phyloP scores from a whole-genome alignment of 1,140 invertebrate species.

The Nomia melanderi region DNA sequence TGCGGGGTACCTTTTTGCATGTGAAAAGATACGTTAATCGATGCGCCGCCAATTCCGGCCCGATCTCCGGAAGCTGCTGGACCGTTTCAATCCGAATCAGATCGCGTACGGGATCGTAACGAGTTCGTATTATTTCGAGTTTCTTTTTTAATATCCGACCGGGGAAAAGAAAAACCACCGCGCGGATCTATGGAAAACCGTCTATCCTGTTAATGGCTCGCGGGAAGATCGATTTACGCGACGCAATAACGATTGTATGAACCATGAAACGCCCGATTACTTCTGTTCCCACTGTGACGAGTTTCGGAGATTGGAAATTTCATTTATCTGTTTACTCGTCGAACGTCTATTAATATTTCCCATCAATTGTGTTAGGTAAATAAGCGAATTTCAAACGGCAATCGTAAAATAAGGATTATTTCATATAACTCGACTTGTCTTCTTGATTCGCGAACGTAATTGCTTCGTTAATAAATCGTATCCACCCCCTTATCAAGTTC shows the following conservation, averaged over 20 bases:
- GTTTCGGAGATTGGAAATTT: constrained; percentile 17
- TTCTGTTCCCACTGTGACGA: background rate
- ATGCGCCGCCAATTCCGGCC: background rate
- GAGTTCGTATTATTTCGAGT: background rate
- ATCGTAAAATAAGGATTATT: too few relatives aligned
- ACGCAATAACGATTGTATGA: constrained; percentile 18
- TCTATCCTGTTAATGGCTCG: background rate
- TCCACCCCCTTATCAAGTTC: too few relatives aligned
- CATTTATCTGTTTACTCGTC: too few relatives aligned
- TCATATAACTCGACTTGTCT: too few relatives aligned
- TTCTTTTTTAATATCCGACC: background rate
- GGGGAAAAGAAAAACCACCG: background rate
- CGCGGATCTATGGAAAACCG: background rate
- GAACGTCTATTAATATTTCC: too few relatives aligned
- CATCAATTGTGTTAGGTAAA: too few relatives aligned
- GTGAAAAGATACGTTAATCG: constrained; percentile 16
- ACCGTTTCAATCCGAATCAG: background rate
- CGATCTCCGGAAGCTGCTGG: too few relatives aligned
- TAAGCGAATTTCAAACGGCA: too few relatives aligned
- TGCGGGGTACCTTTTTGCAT: background rate
- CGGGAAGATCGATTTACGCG: background rate
- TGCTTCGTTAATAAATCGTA: too few relatives aligned
- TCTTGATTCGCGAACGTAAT: too few relatives aligned
- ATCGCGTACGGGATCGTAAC: background rate
- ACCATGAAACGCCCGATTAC: background rate